A percentile compares a stretch with the other conserved stretches of the same genome.
These are phyloP conservation scores for Brachyptera putata DNA, from an alignment of 2,888 invertebrate species.

Conservation along the genomic window DNA sequence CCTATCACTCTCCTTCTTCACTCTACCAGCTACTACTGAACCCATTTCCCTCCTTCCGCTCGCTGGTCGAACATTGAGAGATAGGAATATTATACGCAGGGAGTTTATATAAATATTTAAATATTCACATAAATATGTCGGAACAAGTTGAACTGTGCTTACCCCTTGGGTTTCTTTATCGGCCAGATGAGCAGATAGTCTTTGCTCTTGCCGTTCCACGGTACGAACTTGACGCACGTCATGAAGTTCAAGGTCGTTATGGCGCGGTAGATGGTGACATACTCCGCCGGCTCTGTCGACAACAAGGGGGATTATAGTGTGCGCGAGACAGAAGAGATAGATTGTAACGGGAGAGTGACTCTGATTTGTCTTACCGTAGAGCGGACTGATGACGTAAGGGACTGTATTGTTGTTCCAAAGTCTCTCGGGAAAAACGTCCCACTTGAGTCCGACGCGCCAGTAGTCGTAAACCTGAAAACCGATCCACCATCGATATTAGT, in stretches of 20 bases:
- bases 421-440: slow-evolving; percentile 61
- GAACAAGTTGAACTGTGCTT: too few relatives aligned
- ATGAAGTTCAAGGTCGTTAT: slow-evolving; percentile 58
- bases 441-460: slow-evolving; percentile 59
- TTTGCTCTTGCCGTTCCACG: slow-evolving; percentile 58
- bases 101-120: too few relatives aligned
- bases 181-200: slow-evolving; percentile 64
- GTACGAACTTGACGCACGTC: slow-evolving; percentile 61
- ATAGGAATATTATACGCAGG: too few relatives aligned
- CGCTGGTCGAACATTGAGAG: too few relatives aligned
- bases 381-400: slow-evolving; percentile 60
- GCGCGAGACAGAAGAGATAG: too few relatives aligned
- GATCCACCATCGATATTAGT: too few relatives aligned
- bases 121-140: too few relatives aligned
- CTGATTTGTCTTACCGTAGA: slow-evolving; percentile 55
- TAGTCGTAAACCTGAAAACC: slow-evolving; percentile 53
- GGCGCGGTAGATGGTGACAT: slow-evolving; percentile 55
- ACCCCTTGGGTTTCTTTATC: slow-evolving; percentile 57
- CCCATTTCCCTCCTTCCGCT: too few relatives aligned
- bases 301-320: neutral
- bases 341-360: too few relatives aligned
- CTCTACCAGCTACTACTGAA: too few relatives aligned
- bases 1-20: too few relatives aligned
- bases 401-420: slow-evolving; percentile 61
- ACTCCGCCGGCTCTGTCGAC: slow-evolving; percentile 54